These are phyloP conservation scores for Mormyrus iriodes DNA, from an alignment of 2,113 vertebrate species.

Conservation along the genomic window DNA sequence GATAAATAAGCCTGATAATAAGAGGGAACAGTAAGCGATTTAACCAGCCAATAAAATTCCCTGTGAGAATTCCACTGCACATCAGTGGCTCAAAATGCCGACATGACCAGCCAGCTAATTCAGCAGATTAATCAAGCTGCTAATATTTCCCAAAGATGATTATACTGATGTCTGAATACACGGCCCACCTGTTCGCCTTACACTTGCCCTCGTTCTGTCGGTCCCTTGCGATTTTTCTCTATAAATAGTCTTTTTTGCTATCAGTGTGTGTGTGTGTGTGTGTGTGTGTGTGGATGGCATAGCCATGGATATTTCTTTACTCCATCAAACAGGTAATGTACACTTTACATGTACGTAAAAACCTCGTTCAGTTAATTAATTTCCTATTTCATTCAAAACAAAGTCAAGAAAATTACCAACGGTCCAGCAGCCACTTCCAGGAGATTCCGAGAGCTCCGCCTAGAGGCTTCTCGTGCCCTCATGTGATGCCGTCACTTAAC, in stretches of 20 bases:
- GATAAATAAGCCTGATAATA: neutral
- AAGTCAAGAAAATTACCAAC: neutral
- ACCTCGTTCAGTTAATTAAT: neutral
- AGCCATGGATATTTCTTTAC: neutral
- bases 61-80: neutral
- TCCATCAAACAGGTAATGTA: neutral
- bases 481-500: neutral
- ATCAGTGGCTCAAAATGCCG: neutral
- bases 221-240: neutral
- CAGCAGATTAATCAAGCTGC: neutral
- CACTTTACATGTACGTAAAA: neutral
- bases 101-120: neutral
- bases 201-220: neutral
- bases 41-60: neutral
- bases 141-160: neutral
- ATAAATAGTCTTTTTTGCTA: neutral
- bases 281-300: neutral
- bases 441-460: neutral
- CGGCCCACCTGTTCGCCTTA: neutral
- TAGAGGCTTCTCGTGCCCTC: neutral
- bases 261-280: neutral
- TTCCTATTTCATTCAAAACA: neutral
- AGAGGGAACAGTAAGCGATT: neutral
- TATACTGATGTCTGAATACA: neutral
- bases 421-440: neutral